Conservation (phyloP, 2,888 invertebrate genomes). For the Eurytoma adleriae region DNA sequence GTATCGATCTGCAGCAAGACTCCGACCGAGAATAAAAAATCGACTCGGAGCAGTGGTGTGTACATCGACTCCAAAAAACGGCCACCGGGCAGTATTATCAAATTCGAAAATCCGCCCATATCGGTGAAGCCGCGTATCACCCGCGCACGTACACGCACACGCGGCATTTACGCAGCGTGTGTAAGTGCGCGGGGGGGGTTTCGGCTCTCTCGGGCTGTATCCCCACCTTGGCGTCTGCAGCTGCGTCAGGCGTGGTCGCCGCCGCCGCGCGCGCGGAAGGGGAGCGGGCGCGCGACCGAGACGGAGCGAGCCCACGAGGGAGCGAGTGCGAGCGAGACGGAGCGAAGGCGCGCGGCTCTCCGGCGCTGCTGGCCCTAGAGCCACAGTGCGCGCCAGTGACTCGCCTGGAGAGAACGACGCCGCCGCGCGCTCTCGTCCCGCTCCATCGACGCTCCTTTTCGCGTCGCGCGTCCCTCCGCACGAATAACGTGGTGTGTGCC, state of each 20-base stretch:
- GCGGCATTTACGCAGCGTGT: background rate
- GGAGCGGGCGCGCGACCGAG: constrained; percentile 2
- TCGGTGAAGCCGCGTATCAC: background rate
- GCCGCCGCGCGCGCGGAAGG: constrained; percentile 59
- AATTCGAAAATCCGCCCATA: too few relatives aligned
- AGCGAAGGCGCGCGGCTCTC: constrained; percentile 2
- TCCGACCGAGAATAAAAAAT: too few relatives aligned
- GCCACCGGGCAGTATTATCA: too few relatives aligned
- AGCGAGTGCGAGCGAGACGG: constrained; percentile 25
- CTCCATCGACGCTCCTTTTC: background rate
- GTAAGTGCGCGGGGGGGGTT: background rate
- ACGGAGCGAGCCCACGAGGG: background rate
- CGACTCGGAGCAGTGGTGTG: background rate
- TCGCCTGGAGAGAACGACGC: constrained; percentile 32
- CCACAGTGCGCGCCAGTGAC: constrained; percentile 47
- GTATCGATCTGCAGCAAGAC: too few relatives aligned
- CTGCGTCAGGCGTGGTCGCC: constrained; percentile 74
- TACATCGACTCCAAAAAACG: too few relatives aligned
- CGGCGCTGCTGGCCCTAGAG: constrained; percentile 13
- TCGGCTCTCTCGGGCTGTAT: background rate
- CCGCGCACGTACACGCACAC: constrained; percentile 3
- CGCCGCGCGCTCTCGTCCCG: background rate
- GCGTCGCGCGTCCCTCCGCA: background rate
- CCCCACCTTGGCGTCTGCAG: constrained; percentile 57
- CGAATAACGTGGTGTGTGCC: background rate